Base-by-base conservation (phyloP, 2,797 vertebrate species). In the Podarcis lilfordi region DNA sequence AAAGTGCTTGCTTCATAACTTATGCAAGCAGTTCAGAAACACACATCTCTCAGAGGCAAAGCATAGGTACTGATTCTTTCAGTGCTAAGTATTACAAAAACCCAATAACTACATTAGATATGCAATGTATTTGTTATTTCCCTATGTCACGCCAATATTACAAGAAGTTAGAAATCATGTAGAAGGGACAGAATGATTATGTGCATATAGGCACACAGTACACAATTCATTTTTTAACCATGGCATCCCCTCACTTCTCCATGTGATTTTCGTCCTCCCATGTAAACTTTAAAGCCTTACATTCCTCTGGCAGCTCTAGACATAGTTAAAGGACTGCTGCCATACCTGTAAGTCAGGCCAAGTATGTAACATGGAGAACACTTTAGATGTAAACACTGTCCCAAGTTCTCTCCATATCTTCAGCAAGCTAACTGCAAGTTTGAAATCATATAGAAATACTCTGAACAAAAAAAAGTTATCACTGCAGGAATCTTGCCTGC, bases 341-440 rank as follows among this genome's bases (percentile, higher is more conserved):
- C 13, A 55, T 64, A 11, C 10, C 27, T 82, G 8, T 75, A 82
- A 15, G 76, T 35, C 50, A 40, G 19, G 4, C 23, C 45, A 80
- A 17, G 21, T 23, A 74, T 17, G 17, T 64, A 9, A 40, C 27
- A 87, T 61, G 27, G 61, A 80, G 55, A 50, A 35, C 19, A 68
- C 74, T 85, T 50, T 86, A 88, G 88, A 40, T 74, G 35, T 71
- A 90, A 78, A 87, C 64, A 55, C 23, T n/a, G 80, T 10, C 85
- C 61, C 23, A 15, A 59, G 76, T 66, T 68, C 45, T 45, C 68
- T 37, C 10, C 84, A 93, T 35, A 50, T 93, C 23, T 88, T 92
- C 37, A 80, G 5, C 55, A 74, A 61, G 84, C 86, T 90, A 72
- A 74, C 68, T 77, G 9, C 29, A 78, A 64, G 89, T 91, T 80